phyloP scores from a whole-genome alignment of 2,888 invertebrate species.

The Prosapia bicincta region DNA sequence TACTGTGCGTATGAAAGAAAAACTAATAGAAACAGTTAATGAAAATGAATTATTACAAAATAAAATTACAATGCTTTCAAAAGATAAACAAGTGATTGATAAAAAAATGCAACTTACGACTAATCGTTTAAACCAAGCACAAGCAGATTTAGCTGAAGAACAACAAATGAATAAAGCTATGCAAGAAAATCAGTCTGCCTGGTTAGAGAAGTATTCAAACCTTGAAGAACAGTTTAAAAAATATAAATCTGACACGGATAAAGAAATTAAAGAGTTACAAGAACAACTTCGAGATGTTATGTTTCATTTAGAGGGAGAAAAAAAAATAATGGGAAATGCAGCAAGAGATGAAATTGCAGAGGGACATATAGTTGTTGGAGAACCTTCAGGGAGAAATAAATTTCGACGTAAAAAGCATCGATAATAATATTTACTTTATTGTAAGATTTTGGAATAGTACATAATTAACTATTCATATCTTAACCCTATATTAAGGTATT shows the following conservation, averaged over 20 bases:
- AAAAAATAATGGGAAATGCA: constrained; percentile 55
- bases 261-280: constrained; percentile 75
- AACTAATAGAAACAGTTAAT: constrained; percentile 51
- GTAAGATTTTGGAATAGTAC: neutral
- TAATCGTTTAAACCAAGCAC: constrained; percentile 60
- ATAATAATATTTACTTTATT: neutral
- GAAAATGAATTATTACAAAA: constrained; percentile 48
- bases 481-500: constrained; percentile 2
- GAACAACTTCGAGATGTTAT: constrained; percentile 95
- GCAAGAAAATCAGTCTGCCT: constrained; percentile 68
- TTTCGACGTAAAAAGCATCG: constrained; percentile 13
- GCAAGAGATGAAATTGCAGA: constrained; percentile 57
- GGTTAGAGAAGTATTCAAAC: constrained; percentile 60
- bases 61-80: constrained; percentile 47
- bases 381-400: constrained; percentile 16
- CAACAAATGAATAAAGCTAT: constrained; percentile 76
- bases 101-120: constrained; percentile 61
- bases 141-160: constrained; percentile 76
- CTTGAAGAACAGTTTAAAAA: constrained; percentile 52
- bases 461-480: neutral
- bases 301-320: constrained; percentile 92
- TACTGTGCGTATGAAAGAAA: constrained; percentile 48
- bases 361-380: constrained; percentile 57
- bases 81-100: constrained; percentile 67
- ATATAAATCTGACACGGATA: constrained; percentile 45